A percentile compares a stretch with the other conserved stretches of the same genome.
phyloP scores from a whole-genome alignment of 2,113 vertebrate genomes.

The Aix galericulata region DNA sequence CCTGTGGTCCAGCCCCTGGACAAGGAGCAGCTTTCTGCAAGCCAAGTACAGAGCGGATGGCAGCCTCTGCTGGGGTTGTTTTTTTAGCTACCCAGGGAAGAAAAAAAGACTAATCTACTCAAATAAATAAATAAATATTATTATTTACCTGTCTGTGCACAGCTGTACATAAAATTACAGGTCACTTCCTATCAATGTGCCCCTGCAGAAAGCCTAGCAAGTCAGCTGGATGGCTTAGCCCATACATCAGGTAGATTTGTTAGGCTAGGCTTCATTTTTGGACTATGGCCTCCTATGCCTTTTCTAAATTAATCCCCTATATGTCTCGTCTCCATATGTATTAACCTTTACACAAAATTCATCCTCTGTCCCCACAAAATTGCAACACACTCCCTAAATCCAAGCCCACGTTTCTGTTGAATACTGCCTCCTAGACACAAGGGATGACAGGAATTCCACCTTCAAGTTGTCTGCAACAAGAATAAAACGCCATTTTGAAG shows the following conservation, averaged over 20 bases:
- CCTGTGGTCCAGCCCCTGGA: not conserved
- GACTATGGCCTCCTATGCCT: too few species aligned
- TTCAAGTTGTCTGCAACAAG: not conserved
- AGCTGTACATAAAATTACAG: not conserved
- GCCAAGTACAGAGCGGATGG: not conserved
- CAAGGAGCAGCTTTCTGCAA: not conserved
- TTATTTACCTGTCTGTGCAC: not conserved
- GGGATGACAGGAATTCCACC: not conserved
- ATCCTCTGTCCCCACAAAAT: rapidly evolving
- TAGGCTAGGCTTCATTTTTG: not conserved
- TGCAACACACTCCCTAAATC: not conserved
- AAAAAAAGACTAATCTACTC: not conserved
- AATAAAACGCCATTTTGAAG: not conserved
- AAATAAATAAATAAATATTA: not conserved
- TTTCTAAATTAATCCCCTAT: not conserved
- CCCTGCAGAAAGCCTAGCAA: not conserved
- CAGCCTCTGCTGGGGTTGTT: not conserved
- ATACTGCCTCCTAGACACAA: not conserved
- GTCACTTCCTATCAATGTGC: not conserved
- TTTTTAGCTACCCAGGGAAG: not conserved
- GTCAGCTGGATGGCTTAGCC: not conserved
- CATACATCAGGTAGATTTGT: not conserved
- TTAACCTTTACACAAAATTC: not conserved
- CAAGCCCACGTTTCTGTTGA: not conserved
- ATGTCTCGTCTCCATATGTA: not conserved